A percentile compares a stretch with the other conserved stretches of the same genome.
Conservation (phyloP, 2,888 invertebrate genomes). For the Scaptomyza polygonia region DNA sequence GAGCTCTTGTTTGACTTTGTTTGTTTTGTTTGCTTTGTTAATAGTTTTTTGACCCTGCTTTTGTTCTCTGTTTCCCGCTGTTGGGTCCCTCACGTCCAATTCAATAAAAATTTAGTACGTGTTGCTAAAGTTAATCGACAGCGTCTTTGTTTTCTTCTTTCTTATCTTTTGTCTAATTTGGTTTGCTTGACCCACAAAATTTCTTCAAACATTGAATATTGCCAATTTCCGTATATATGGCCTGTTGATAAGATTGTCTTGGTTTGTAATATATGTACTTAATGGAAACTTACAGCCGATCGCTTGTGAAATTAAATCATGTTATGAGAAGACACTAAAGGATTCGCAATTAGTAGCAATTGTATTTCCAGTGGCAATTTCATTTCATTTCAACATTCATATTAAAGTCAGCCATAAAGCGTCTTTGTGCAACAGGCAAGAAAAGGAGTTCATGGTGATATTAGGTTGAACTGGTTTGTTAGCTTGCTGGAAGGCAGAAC, state of each 20-base stretch:
- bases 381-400: too few relatives aligned
- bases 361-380: too few relatives aligned
- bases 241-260: constrained; percentile 12
- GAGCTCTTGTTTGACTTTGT: constrained; percentile 39
- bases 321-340: too few relatives aligned
- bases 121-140: constrained; percentile 63
- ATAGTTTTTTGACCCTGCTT: constrained; percentile 50
- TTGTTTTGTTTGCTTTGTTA: constrained; percentile 59
- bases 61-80: constrained; percentile 6
- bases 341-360: too few relatives aligned
- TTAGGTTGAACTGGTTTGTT: too few relatives aligned
- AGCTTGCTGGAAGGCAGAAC: too few relatives aligned
- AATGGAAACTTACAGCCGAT: too few relatives aligned
- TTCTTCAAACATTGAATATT: constrained; percentile 12
- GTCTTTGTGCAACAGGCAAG: too few relatives aligned
- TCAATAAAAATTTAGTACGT: constrained; percentile 62
- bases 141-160: neutral
- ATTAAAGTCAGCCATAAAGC: too few relatives aligned
- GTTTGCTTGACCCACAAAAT: constrained; percentile 17
- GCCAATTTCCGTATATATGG: neutral
- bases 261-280: constrained; percentile 19
- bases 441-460: too few relatives aligned
- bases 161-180: neutral
- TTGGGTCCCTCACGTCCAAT: constrained; percentile 44
- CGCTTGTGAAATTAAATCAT: too few relatives aligned